Conservation (phyloP, 2,888 invertebrate genomes). For the Orgyia antiqua region DNA sequence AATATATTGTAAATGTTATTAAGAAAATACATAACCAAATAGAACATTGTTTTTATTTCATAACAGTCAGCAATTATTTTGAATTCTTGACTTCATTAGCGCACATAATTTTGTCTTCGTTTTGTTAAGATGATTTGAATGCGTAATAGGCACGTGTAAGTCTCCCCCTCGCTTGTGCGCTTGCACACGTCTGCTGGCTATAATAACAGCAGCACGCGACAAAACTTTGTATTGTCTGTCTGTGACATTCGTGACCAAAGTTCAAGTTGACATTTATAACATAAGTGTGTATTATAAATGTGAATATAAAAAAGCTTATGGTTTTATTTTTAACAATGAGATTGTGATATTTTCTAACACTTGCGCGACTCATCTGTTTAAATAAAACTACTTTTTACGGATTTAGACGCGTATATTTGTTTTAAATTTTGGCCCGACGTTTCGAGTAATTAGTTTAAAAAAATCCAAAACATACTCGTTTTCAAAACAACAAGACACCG, state of each 20-base stretch:
- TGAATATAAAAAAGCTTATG: not conserved
- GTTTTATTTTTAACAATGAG: too few relatives aligned
- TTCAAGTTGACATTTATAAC: not conserved
- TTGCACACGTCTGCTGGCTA: constrained; percentile 39
- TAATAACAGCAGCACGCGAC: constrained; percentile 50
- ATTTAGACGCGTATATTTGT: too few relatives aligned
- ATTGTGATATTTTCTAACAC: too few relatives aligned
- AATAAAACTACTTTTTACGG: too few relatives aligned
- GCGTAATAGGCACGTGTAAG: constrained; percentile 57
- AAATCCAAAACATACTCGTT: too few relatives aligned
- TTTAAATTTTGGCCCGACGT: too few relatives aligned
- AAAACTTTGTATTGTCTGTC: constrained; percentile 31
- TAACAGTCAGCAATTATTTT: too few relatives aligned
- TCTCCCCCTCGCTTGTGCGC: constrained; percentile 53
- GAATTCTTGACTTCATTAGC: too few relatives aligned
- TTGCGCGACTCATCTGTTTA: too few relatives aligned
- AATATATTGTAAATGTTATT: not conserved
- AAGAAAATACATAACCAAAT: not conserved
- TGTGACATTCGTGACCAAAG: constrained; percentile 38
- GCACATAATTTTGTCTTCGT: constrained; percentile 25
- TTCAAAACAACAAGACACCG: too few relatives aligned
- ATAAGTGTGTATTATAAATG: not conserved
- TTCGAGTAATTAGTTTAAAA: too few relatives aligned
- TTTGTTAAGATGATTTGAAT: constrained; percentile 50
- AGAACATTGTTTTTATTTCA: too few relatives aligned